Conservation (phyloP, 2,888 invertebrate genomes). For the Oxyteleia sp. region DNA sequence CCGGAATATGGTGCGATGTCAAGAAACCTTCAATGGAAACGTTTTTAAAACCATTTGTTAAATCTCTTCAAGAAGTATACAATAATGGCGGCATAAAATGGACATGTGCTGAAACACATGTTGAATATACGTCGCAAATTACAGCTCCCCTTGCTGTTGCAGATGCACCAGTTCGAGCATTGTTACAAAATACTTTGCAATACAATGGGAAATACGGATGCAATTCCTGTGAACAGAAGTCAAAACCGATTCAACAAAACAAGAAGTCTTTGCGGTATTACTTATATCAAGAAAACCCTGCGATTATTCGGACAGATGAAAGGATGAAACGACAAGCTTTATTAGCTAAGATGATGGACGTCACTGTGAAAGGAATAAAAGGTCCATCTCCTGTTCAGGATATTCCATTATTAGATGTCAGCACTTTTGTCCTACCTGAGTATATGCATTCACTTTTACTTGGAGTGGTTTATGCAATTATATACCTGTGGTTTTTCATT, state of each 20-base stretch:
- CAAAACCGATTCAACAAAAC: neutral
- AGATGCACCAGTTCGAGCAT: slow-evolving; percentile 37
- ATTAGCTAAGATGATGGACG: neutral
- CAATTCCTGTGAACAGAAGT: slow-evolving; percentile 25
- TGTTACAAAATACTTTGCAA: slow-evolving; percentile 27
- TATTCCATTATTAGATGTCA: neutral
- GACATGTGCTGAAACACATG: slow-evolving; percentile 10
- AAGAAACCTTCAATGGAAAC: neutral
- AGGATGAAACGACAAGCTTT: neutral
- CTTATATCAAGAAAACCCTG: neutral
- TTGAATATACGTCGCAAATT: slow-evolving; percentile 19
- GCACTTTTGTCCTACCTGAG: slow-evolving; percentile 10
- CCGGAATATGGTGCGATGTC: slow-evolving; percentile 3
- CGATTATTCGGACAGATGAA: neutral
- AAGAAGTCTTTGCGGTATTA: slow-evolving; percentile 3
- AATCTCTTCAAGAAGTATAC: neutral
- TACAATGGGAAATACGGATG: slow-evolving; percentile 22
- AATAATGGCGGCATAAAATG: slow-evolving; percentile 21
- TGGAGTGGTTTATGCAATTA: slow-evolving; percentile 11
- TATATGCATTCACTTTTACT: slow-evolving; percentile 31
- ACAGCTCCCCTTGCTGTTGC: slow-evolving; percentile 29
- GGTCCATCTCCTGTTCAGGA: neutral
- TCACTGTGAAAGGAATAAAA: neutral
- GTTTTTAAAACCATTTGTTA: slow-evolving; percentile 7
- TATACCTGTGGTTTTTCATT: neutral